Conservation (phyloP, 2,888 invertebrate species). For the Epinotia demarniana region DNA sequence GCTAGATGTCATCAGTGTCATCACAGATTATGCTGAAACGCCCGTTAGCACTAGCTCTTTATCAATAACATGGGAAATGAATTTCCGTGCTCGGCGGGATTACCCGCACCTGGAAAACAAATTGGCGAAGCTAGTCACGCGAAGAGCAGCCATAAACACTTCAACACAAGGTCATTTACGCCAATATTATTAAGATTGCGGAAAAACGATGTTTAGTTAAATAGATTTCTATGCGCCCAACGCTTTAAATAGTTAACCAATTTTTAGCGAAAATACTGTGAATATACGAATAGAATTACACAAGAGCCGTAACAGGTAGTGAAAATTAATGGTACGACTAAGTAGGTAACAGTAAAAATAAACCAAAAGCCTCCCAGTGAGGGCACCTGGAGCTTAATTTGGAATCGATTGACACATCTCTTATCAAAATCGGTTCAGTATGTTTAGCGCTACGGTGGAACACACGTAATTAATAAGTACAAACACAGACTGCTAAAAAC, state of each 20-base stretch:
- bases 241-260: background rate
- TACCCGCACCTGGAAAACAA: conserved; percentile 51
- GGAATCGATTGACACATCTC: too few species aligned
- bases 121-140: conserved; percentile 53
- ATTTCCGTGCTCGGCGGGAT: conserved; percentile 36
- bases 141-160: conserved; percentile 15
- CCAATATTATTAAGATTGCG: background rate
- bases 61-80: conserved; percentile 36
- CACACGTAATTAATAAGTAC: too few species aligned
- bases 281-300: too few species aligned
- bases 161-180: conserved; percentile 17
- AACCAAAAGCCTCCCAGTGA: too few species aligned
- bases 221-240: background rate
- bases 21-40: conserved; percentile 12
- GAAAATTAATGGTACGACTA: too few species aligned
- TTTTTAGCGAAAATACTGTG: too few species aligned
- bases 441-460: too few species aligned
- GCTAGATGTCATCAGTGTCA: conserved; percentile 15
- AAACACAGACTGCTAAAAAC: too few species aligned
- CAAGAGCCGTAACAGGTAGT: too few species aligned
- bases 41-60: conserved; percentile 18
- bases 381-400: too few species aligned
- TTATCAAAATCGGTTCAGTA: too few species aligned
- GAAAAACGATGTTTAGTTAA: background rate
- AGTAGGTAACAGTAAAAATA: too few species aligned